Conservation (phyloP, 35 echinoderm and acorn worm species). For the Apostichopus parvimensis region DNA sequence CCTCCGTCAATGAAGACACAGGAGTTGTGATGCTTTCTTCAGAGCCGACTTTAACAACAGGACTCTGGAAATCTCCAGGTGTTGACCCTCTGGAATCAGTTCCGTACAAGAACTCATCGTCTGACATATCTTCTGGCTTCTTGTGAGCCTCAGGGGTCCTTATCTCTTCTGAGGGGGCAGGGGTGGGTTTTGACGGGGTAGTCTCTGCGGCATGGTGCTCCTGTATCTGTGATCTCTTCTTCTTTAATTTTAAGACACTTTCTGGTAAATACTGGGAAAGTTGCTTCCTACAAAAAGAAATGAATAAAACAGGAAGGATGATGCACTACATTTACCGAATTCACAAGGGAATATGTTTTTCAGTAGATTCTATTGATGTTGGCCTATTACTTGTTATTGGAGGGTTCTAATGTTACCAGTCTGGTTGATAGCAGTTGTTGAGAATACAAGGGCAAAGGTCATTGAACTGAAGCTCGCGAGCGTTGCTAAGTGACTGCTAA, state of each 20-base stretch:
- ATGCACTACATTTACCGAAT: too few relatives aligned
- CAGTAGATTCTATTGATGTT: too few relatives aligned
- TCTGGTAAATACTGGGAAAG: conserved; percentile 83
- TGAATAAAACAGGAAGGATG: too few relatives aligned
- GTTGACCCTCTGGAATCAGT: conserved; percentile 48
- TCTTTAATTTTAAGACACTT: conserved; percentile 83
- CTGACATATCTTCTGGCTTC: conserved; percentile 74
- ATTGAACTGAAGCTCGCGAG: too few relatives aligned
- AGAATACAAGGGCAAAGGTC: too few relatives aligned
- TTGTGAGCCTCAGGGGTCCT: conserved; percentile 15
- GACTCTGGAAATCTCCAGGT: conserved; percentile 28
- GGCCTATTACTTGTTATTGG: too few relatives aligned
- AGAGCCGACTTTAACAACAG: conserved; percentile 2
- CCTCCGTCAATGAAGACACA: background rate
- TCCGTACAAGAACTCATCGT: conserved; percentile 96
- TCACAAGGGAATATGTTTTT: too few relatives aligned
- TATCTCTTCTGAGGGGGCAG: conserved; percentile 26
- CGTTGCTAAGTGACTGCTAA: too few relatives aligned
- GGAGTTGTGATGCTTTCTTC: background rate
- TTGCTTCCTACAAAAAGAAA: conserved; percentile 76
- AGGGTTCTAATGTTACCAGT: too few relatives aligned
- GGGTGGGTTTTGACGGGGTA: conserved; percentile 53
- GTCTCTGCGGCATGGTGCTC: conserved; percentile 46
- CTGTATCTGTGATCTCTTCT: conserved; percentile 69
- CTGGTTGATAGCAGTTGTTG: too few relatives aligned